Evolutionary conservation across 2,797 vertebrate species (phyloP), one percentile per base, ranked within the genome.

Genomic region (Sebastes reedi): DNA sequence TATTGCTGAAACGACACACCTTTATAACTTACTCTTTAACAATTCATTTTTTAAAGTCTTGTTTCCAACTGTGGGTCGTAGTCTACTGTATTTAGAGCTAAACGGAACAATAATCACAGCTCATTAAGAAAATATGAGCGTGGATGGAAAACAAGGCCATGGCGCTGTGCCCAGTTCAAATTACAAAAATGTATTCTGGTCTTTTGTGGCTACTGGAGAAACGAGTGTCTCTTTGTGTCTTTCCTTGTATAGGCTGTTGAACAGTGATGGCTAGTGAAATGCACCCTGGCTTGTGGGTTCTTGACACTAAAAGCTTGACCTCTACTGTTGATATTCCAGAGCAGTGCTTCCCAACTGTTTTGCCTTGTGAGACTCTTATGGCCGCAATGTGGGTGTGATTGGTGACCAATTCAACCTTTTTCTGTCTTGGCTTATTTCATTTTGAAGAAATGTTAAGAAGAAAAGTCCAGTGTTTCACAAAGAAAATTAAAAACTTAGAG

Each of bases 91-190:
- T 54, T 32, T 36, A 58, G 50, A n/a, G n/a, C 39, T 79, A 24
- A 66, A 77, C 32, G 1, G 13, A 58, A 13, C 36, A 67, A 75
- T 61, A 83, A 81, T 67, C 50, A 56, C 24, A 68, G 77, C 69
- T 81, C 69, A 83, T 90, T 84, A 82, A 84, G 39, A 79, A 81
- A 84, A 79, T 36, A 66, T 71, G 81, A 79, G 36, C 22, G 14
- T 8, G 11, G 16, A 77, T 29, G 64, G 72, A 85, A 77, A 81
- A 67, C 52, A 65, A 18, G 13, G 29, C 39, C 64, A 24, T 66
- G 67, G 60, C 30, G 1, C 25, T 59, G 60, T 59, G 68, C 80
- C 62, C 29, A 39, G n/a, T 46, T 72, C 27, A 42, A 59, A 85
- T 75, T 30, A 67, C 34, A 69, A 55, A 61, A 67, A 34, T 20